Conservation (phyloP, 2,797 vertebrate species). For the Gobionotothen gibberifrons region DNA sequence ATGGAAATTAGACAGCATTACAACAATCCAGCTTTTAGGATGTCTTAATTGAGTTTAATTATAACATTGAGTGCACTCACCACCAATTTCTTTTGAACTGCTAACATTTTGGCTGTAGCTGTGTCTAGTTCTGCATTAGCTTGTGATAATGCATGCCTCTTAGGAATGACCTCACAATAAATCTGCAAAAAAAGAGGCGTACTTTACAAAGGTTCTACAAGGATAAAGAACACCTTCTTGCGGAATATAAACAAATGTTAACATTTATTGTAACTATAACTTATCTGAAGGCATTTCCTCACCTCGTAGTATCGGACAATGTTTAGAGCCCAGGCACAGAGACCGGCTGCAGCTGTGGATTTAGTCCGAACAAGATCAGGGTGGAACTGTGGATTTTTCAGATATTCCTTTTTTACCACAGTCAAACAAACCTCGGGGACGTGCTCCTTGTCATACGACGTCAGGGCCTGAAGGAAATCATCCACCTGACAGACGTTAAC, state of each 20-base stretch:
- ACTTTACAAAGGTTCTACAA: not conserved
- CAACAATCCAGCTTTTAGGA: conserved; percentile 20
- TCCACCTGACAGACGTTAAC: conserved; percentile 81
- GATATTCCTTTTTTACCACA: conserved; percentile 87
- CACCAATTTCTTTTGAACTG: conserved; percentile 85
- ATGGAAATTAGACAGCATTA: conserved; percentile 22
- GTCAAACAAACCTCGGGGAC: conserved; percentile 89
- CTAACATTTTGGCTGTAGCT: conserved; percentile 84
- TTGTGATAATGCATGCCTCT: conserved; percentile 82
- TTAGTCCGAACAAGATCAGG: conserved; percentile 86
- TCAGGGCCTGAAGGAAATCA: conserved; percentile 88
- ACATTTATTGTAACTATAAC: conserved; percentile 7
- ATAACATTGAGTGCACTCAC: conserved; percentile 72
- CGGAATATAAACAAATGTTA: conserved; percentile 6
- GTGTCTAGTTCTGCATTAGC: conserved; percentile 85
- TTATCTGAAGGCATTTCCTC: conserved; percentile 41
- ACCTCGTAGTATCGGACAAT: conserved; percentile 89
- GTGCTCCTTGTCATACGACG: conserved; percentile 89
- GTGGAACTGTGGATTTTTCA: conserved; percentile 88
- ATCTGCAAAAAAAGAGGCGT: conserved; percentile 76
- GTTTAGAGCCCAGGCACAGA: conserved; percentile 90
- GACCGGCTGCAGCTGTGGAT: conserved; percentile 89
- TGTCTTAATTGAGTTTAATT: conserved; percentile 9
- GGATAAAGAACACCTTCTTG: not conserved
- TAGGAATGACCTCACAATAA: conserved; percentile 88